phyloP scores from a whole-genome alignment of 2,113 vertebrate genomes.

The Junco hyemalis region DNA sequence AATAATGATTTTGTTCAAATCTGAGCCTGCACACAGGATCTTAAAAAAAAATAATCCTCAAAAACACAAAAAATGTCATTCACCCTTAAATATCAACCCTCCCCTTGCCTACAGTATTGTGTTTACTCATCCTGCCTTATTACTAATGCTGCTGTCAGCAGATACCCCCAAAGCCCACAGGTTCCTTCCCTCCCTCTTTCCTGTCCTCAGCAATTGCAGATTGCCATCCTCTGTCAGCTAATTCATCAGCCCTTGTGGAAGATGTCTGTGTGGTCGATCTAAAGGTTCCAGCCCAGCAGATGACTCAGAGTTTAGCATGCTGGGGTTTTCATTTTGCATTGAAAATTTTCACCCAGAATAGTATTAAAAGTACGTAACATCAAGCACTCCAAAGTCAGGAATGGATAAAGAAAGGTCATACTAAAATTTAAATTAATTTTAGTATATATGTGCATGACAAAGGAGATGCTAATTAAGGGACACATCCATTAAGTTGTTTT shows the following conservation, averaged over 20 bases:
- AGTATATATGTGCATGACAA: neutral
- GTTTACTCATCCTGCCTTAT: conserved; percentile 7
- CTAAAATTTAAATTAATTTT: neutral
- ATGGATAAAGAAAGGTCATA: neutral
- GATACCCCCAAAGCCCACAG: neutral
- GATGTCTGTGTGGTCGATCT: neutral
- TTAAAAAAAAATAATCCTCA: neutral
- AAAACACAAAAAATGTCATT: neutral
- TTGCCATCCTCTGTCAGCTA: neutral
- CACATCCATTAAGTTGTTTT: neutral
- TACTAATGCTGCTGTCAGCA: neutral
- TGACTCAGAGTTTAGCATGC: neutral
- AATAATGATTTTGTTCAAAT: neutral
- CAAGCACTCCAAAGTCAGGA: neutral
- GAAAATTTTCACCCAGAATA: neutral
- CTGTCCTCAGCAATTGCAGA: neutral
- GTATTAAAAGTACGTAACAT: neutral
- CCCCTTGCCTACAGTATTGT: neutral
- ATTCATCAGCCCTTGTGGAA: neutral
- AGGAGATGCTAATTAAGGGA: neutral
- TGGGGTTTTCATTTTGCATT: neutral
- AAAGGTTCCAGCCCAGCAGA: conserved; percentile 7
- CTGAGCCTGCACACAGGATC: neutral
- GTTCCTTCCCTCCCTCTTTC: neutral
- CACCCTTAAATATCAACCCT: neutral